Evolutionary conservation across 2,113 vertebrate genomes (phyloP), one percentile per base, ranked within the genome.

Genomic region (Oxyruncus cristatus): DNA sequence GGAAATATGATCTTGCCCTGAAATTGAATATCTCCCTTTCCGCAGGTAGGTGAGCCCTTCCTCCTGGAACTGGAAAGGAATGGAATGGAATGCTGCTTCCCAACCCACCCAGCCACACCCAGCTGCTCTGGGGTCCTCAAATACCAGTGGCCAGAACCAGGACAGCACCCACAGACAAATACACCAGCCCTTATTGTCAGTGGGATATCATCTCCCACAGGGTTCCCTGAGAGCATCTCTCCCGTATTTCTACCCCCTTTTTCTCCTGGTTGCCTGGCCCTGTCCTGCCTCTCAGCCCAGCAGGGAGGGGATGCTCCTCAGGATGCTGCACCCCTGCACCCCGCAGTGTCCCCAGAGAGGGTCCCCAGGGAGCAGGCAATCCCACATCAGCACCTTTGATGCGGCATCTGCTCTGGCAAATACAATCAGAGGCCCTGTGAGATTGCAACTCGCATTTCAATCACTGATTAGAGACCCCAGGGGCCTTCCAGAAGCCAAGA

Each of bases 401-500:
- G 20, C 2, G 0, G 22, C 0, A 0, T 46, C 85, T 80, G 26
- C 53, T 65, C 41, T 0, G 28, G 53, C 0, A 0, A 73, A 30
- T 4, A 8, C 46, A 5, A 21, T 21, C 2, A 5, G 50, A 91
- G 58, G 28, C 33, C n/a, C 50, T 27, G 6, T 16, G 18, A 83
- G 41, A 49, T 4, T 8, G 37, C n/a, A 62, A 70, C 44, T 53
- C 78, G n/a, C 63, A 26, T 32, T 95, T 79, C 41, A 44, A 6
- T 32, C 46, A 44, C n/a, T 12, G n/a, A 73, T 61, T 15, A 58
- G 37, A 75, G 16, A 74, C 16, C 14, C 28, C 79, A n/a, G 67
- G 21, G 87, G 35, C 58, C 41, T 44, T 66, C 21, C 53, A 59
- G 44, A 42, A 88, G 37, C 56, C 62, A 46, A 18, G 21, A 74